Base-by-base conservation (phyloP, 2,797 vertebrate species). In the Eospalax fontanierii region DNA sequence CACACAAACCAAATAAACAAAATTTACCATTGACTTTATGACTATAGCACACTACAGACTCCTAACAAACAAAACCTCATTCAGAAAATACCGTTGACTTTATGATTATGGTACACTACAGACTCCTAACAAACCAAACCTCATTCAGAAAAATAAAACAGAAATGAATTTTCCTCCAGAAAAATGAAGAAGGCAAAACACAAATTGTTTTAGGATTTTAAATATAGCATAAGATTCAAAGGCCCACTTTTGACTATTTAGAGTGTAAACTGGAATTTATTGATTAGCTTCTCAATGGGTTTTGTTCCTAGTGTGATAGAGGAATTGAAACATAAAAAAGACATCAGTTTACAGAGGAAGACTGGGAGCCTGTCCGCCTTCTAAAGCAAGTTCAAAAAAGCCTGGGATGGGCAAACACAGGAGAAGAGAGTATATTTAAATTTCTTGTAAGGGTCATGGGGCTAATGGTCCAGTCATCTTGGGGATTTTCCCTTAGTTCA, bases 101-200 rank as follows among this genome's bases (percentile, higher is more conserved):
- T 91, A 88, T 92, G 46, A 90, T 80, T 90, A 79, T 79, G 40
- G 38, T 87, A 61, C 2, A 54, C 24, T 66, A 4, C 16, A 12
- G 11, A 71, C 70, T 90, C 24, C 76, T 35, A 90, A 33, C 15
- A 89, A 93, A 90, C 19, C 92, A 89, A 93, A 81, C 33, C 73
- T 78, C 66, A 46, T 63, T 91, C 75, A 54, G 68, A 50, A 88
- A 85, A 4, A 57, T 43, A 73, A 88, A 4, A 57, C 33, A 73
- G 86, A 91, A 89, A 91, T 81, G 50, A 84, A n/a, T 87, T 95
- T 76, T 92, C 33, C 14, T 85, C 50, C n/a, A 16, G 14, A 71
- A 28, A 18, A 26, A 28, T 40, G 4, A 14, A 19, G 21, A 9
- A 24, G 19, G 66, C 5, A 43, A 90, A 87, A 90, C 61, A 54